Evolutionary conservation across 2,888 invertebrate species (phyloP), one percentile per base, ranked within the genome.

Genomic region (Drosophila lutescens): DNA sequence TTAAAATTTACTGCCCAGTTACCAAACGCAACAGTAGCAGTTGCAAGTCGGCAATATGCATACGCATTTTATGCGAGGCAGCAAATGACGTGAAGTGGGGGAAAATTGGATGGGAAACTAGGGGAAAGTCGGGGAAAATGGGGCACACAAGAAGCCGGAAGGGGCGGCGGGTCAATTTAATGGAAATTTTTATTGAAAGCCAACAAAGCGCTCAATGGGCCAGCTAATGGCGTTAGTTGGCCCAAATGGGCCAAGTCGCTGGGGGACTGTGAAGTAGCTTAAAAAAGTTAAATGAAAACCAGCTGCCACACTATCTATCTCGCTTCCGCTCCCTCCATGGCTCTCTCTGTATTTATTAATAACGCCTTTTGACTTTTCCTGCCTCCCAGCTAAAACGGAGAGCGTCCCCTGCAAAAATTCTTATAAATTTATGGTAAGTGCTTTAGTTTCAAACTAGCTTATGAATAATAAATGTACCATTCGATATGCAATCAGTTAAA

Each of bases 151-250:
- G 47, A 40, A 49, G 36, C 49, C 41, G 15, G 32, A 34, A 53
- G 66, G 61, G 59, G 43, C 43, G 20, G 55, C 58, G 69, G 72
- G 82, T 79, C 70, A 86, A 82, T 83, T 83, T 85, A 83, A 86
- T 83, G 88, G 82, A 87, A 85, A 83, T 86, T 87, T 83, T 83
- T 83, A 83, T 87, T 83, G 82, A 87, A 83, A 83, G 82, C 88
- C 82, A 83, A 88, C 82, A 83, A 83, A 87, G 86, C 83, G 88
- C 83, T 83, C 88, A 87, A 83, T 87, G 88, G 88, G 77, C 80
- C 80, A 78, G 88, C 88, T 87, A 83, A 83, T 83, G 88, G 82
- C 88, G 81, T 86, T 81, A 84, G 87, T 81, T 86, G 79, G 71
- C 73, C 53, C 76, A 86, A 78, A 70, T 70, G 60, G 69, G 50